Percentiles rank a stretch among this genome's conserved stretches.
Evolutionary conservation across 2,113 vertebrate species (phyloP).

Genomic region (Neolamprologus variostigma): DNA sequence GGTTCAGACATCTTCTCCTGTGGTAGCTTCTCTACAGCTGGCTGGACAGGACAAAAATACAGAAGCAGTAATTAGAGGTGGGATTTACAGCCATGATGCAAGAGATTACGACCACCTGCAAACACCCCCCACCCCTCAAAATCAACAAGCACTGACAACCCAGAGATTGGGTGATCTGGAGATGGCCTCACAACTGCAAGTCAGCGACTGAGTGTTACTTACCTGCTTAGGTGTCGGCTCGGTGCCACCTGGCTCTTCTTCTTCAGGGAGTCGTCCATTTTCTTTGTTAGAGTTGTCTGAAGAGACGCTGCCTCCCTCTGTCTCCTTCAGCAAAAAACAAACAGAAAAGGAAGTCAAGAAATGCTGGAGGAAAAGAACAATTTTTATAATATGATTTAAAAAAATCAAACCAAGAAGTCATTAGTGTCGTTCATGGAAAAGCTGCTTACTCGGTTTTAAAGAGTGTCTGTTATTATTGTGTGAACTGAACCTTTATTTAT

Average conservation of each 20-base stretch:
- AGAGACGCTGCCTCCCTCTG: not conserved
- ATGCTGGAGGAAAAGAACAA: not conserved
- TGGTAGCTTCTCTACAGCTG: not conserved
- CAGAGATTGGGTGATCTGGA: not conserved
- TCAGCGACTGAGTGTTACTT: not conserved
- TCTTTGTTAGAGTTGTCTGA: not conserved
- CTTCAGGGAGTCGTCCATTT: conserved; percentile 12
- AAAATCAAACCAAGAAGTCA: not conserved
- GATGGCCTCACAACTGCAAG: not conserved
- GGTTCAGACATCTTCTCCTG: not conserved
- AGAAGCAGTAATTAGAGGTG: not conserved
- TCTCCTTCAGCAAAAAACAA: conserved; percentile 28
- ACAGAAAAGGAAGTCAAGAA: not conserved
- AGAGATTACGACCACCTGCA: not conserved
- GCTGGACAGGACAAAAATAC: not conserved
- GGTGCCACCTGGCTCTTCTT: conserved; percentile 28
- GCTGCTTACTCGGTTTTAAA: not conserved
- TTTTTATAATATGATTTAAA: not conserved
- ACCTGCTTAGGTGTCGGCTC: not conserved
- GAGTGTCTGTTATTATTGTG: not conserved
- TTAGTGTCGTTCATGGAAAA: not conserved
- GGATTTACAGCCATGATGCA: not conserved
- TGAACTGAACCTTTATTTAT: not conserved
- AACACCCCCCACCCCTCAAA: not conserved
- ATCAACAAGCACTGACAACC: not conserved